Evolutionary conservation across 2,888 invertebrate species (phyloP).

Genomic region (Perithous albicinctus): DNA sequence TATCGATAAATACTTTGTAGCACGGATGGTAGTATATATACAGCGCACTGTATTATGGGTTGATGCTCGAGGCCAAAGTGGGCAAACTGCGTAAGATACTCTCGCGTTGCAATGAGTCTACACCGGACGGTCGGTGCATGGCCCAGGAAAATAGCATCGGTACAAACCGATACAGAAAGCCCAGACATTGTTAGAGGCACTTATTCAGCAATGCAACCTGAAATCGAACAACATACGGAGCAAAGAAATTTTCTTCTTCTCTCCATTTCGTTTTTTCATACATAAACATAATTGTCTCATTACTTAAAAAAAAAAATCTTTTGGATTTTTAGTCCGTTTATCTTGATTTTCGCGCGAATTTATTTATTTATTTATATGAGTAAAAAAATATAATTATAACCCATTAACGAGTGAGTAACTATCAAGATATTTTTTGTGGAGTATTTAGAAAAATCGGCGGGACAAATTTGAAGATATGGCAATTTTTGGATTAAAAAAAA

Average conservation of each 20-base stretch:
- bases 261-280: background rate
- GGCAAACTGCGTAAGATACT: slow-evolving; percentile 52
- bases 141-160: slow-evolving; percentile 30
- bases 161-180: slow-evolving; percentile 23
- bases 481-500: too few relatives aligned
- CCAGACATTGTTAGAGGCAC: background rate
- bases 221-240: background rate
- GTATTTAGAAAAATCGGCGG: too few relatives aligned
- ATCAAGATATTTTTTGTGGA: background rate
- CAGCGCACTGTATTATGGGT: slow-evolving; percentile 35
- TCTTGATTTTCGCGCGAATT: background rate
- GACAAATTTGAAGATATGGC: too few relatives aligned
- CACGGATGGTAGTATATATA: slow-evolving; percentile 30
- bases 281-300: background rate
- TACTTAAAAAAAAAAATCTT: background rate
- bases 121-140: slow-evolving; percentile 9
- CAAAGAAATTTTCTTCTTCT: background rate
- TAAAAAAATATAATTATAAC: background rate
- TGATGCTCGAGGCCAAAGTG: slow-evolving; percentile 60
- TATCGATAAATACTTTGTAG: slow-evolving; percentile 64
- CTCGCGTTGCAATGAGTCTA: slow-evolving; percentile 29
- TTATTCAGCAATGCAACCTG: slow-evolving; percentile 13
- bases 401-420: background rate
- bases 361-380: too few relatives aligned
- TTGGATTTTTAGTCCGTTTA: background rate